These are phyloP conservation scores for Tetraodon nigroviridis DNA, from an alignment of 2,113 vertebrate genomes.

Conservation along the genomic window DNA sequence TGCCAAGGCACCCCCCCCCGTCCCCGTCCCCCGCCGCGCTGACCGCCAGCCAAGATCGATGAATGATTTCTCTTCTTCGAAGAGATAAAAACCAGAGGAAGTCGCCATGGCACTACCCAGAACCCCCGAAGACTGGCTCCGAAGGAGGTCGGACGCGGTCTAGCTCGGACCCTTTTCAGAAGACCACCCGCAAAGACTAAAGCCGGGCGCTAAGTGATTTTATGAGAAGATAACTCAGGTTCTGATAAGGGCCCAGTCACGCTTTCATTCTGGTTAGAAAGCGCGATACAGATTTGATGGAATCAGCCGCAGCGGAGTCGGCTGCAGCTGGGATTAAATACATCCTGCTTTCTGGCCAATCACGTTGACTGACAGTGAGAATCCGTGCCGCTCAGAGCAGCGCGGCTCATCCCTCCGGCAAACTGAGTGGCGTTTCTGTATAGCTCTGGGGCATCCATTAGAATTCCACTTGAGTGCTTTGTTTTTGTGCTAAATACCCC, in stretches of 20 bases:
- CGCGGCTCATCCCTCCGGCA: conserved; percentile 29
- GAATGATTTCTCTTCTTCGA: conserved; percentile 26
- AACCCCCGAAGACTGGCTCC: conserved; percentile 9
- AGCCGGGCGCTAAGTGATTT: conserved; percentile 9
- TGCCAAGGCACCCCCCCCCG: conserved; percentile 5
- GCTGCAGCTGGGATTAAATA: conserved; percentile 52
- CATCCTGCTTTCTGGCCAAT: conserved; percentile 51
- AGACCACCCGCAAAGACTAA: conserved; percentile 29
- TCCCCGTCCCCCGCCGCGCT: conserved; percentile 11
- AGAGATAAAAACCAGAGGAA: conserved; percentile 38
- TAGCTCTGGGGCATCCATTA: conserved; percentile 6
- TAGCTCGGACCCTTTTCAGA: neutral
- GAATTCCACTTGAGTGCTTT: conserved; percentile 20
- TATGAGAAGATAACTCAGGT: neutral
- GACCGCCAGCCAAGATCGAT: conserved; percentile 49
- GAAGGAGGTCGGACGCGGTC: conserved; percentile 1
- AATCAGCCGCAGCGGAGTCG: conserved; percentile 43
- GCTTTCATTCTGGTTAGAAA: conserved; percentile 33
- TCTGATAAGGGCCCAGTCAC: too few species aligned
- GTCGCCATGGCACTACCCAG: conserved; percentile 3
- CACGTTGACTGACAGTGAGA: conserved; percentile 55
- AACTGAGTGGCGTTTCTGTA: conserved; percentile 8
- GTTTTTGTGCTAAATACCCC: conserved; percentile 17
- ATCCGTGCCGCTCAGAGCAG: conserved; percentile 30
- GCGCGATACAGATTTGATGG: conserved; percentile 46